Conservation (phyloP, 1,140 invertebrate species). For the Listronotus bonariensis region DNA sequence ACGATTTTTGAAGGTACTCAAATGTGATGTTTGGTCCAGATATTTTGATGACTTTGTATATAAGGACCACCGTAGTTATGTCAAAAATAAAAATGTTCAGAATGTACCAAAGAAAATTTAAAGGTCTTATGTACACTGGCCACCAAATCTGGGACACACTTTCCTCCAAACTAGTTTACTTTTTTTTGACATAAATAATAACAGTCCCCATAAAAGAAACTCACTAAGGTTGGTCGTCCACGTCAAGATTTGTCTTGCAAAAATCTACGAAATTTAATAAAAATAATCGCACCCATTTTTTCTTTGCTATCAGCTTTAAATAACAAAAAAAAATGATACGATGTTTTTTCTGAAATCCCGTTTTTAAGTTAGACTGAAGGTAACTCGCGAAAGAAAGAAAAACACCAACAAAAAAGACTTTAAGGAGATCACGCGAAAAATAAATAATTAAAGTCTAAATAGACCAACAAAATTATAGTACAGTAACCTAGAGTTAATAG, state of each 20-base stretch:
- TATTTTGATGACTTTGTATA: conserved; percentile 18
- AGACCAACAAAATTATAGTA: conserved; percentile 41
- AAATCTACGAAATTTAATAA: no score
- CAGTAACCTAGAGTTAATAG: conserved; percentile 32
- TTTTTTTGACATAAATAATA: no score
- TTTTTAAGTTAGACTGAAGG: conserved; percentile 19
- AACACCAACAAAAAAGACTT: conserved; percentile 34
- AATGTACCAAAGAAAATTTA: no score
- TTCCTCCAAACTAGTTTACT: no score
- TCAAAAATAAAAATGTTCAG: no score
- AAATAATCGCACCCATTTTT: no score
- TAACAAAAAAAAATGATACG: no score
- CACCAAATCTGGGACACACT: no score
- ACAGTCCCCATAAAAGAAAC: no score
- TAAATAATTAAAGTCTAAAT: conserved; percentile 41
- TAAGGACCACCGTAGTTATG: no score
- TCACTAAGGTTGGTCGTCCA: neutral
- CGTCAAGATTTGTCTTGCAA: conserved; percentile 13
- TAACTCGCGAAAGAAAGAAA: conserved; percentile 18
- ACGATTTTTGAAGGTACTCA: conserved; percentile 21
- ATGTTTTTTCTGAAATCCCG: neutral
- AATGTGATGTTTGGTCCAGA: conserved; percentile 8
- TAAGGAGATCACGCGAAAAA: conserved; percentile 43
- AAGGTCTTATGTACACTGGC: no score
- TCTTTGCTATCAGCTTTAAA: no score